Conservation (phyloP, 1,140 invertebrate genomes). For the Leptonema lineaticorne region DNA sequence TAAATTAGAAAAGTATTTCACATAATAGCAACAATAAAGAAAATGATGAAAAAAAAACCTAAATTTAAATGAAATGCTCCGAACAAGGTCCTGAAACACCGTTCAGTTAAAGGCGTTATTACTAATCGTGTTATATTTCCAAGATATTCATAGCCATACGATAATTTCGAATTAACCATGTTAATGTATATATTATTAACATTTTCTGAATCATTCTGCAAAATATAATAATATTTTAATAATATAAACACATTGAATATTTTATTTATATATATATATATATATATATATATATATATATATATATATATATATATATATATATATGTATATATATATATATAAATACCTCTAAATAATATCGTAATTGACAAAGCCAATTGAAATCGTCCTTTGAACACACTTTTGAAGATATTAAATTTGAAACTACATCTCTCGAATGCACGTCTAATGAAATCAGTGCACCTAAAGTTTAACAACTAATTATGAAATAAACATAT, state of each 20-base stretch:
- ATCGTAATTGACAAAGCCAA: conserved; percentile 86
- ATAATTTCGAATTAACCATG: conserved; percentile 90
- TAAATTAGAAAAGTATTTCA: conserved; percentile 14
- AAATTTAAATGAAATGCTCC: conserved; percentile 84
- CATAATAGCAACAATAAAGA: neutral
- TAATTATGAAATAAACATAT: conserved; percentile 1
- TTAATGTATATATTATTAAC: conserved; percentile 66
- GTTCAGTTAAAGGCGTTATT: conserved; percentile 88
- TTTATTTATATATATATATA: too few species aligned
- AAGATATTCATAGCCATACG: conserved; percentile 95
- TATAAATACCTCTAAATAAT: conserved; percentile 85
- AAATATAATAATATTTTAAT: too few species aligned
- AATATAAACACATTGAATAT: too few species aligned
- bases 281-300: too few species aligned
- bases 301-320: too few species aligned
- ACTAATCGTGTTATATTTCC: conserved; percentile 87
- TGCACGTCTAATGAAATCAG: conserved; percentile 92
- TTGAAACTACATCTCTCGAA: conserved; percentile 79
- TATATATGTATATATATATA: conserved; percentile 11
- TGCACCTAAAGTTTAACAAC: conserved; percentile 60
- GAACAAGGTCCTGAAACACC: conserved; percentile 90
- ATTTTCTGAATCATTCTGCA: conserved; percentile 46
- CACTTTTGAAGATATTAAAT: conserved; percentile 70
- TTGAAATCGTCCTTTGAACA: conserved; percentile 78
- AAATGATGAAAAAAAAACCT: conserved; percentile 47